Evolutionary conservation across 2,797 vertebrate species (phyloP), one percentile per base, ranked within the genome.

Genomic region (Dendrocincla fuliginosa): DNA sequence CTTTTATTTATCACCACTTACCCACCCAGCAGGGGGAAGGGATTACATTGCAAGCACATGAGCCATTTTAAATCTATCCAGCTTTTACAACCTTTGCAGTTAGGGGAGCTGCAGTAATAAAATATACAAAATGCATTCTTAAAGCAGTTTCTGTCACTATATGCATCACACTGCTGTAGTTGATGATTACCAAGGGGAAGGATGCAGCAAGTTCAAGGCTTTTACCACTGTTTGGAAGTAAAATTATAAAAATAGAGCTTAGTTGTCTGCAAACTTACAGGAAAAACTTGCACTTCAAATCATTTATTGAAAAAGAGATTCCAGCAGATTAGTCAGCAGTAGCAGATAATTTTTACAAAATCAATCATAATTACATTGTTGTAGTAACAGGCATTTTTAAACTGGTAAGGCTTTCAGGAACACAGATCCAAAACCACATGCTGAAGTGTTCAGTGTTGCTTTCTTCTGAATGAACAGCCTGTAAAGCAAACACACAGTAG

Each of bases 401-500:
- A 95, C 67, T 76, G 87, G 78, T 97, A 98, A 98, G 97, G 98
- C 97, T 96, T 97, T 95, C 96, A 94, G 96, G 95, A 94, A 46
- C 55, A 87, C 84, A 84, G 82, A 84, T 80, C 76, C 37, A 93
- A 84, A 93, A 25, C 84, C 81, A 77, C 56, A 41, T 74, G 87
- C 47, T 96, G 85, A 95, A 82, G 52, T 63, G 35, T 93, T 98
- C 96, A 99, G 95, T 98, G 98, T 91, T 99, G 98, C 96, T 99
- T 99, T 96, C 98, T 98, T 98, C 98, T 98, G 97, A 99, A 99
- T 55, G 98, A 99, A 81, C 99, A 99, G 87, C 99, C 99, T 99
- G 97, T 53, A 97, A 97, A 97, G 47, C 87, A 97, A 98, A 80
- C 57, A 92, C 6, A 24, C 49, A 49, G 3, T 11, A 77, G 56